phyloP scores from a whole-genome alignment of 2,113 vertebrate species.

The Ivindomyrus marchei region DNA sequence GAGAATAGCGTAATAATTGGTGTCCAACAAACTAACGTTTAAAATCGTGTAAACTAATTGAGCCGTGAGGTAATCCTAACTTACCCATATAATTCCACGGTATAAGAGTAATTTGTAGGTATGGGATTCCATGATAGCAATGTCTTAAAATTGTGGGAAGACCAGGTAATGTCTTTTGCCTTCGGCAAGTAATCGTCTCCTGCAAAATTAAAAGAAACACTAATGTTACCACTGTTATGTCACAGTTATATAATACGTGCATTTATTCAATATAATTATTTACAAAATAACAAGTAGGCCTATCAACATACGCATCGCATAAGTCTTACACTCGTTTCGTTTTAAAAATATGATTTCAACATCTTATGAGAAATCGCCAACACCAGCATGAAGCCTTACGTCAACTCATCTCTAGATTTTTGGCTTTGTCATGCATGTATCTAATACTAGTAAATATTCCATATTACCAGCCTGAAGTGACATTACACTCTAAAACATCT shows the following conservation, averaged over 20 bases:
- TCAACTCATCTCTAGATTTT: not conserved
- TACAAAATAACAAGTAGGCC: not conserved
- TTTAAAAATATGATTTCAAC: not conserved
- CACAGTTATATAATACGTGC: not conserved
- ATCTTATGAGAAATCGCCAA: not conserved
- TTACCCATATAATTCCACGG: constrained; percentile 67
- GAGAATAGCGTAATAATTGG: not conserved
- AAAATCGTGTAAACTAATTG: not conserved
- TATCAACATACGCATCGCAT: not conserved
- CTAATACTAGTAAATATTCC: not conserved
- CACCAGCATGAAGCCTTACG: not conserved
- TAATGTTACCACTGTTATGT: not conserved
- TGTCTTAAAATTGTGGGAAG: constrained; percentile 84
- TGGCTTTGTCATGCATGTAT: not conserved
- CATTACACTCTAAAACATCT: not conserved
- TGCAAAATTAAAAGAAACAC: not conserved
- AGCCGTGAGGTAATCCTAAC: constrained; percentile 26
- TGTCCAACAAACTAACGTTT: not conserved
- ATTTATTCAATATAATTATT: not conserved
- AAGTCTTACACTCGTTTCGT: not conserved
- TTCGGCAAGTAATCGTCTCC: constrained; percentile 1
- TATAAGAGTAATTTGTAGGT: constrained; percentile 56
- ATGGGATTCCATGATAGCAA: constrained; percentile 68
- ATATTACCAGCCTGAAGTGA: not conserved
- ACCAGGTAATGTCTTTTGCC: constrained; percentile 71